These are phyloP conservation scores for Diacarnus erythraeanus DNA, from an alignment of 37 sponge, comb jelly and placozoan genomes.

Conservation along the genomic window DNA sequence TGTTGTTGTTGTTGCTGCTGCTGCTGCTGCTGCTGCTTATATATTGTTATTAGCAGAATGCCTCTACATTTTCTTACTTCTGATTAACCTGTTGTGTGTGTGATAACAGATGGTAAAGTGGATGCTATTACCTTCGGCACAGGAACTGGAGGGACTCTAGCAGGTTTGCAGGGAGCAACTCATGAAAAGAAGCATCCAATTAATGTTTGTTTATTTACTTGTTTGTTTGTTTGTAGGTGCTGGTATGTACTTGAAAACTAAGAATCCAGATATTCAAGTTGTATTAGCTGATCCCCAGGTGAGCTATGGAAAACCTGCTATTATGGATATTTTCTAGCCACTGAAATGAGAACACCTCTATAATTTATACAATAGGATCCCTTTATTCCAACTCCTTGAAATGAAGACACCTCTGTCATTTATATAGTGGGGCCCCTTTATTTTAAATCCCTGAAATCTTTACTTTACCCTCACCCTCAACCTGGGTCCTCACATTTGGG, in stretches of 20 bases:
- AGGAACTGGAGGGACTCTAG: constrained; percentile 88
- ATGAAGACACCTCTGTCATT: too few relatives aligned
- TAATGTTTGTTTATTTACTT: neutral
- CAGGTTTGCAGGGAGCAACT: constrained; percentile 63
- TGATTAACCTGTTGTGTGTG: neutral
- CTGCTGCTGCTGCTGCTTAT: neutral
- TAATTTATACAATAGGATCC: too few relatives aligned
- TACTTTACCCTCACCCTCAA: too few relatives aligned
- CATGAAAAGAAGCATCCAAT: too few relatives aligned
- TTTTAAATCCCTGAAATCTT: too few relatives aligned
- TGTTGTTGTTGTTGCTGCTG: too few relatives aligned
- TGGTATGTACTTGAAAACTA: constrained; percentile 71
- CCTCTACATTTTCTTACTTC: neutral
- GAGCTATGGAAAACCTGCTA: too few relatives aligned
- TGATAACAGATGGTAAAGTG: constrained; percentile 66
- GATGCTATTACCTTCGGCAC: constrained; percentile 86
- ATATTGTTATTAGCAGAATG: neutral
- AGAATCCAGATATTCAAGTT: constrained; percentile 70
- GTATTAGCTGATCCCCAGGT: constrained; percentile 87
- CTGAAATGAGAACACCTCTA: too few relatives aligned
- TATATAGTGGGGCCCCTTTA: too few relatives aligned
- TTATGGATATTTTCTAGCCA: too few relatives aligned
- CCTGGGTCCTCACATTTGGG: too few relatives aligned
- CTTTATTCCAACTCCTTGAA: too few relatives aligned
- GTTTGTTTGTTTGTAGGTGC: constrained; percentile 54